These are phyloP conservation scores for Telmatochromis bifrenatus DNA, from an alignment of 2,113 vertebrate species.

Conservation along the genomic window DNA sequence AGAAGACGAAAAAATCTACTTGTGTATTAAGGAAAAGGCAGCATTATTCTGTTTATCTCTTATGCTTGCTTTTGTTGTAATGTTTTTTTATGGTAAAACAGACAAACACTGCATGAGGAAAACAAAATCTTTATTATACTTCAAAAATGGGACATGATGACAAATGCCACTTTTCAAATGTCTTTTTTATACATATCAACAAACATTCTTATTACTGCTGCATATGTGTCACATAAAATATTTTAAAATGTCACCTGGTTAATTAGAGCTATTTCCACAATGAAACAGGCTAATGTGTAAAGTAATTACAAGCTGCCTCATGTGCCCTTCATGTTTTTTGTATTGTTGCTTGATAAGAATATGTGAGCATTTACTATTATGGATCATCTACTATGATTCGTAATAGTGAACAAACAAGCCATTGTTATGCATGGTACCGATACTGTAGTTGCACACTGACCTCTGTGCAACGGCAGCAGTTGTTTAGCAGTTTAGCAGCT, in stretches of 20 bases:
- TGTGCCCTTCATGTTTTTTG: neutral
- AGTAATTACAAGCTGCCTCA: fast-evolving
- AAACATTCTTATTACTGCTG: neutral
- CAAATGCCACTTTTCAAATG: neutral
- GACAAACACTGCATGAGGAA: fast-evolving
- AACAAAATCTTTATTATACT: neutral
- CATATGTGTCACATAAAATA: neutral
- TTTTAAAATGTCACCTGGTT: fast-evolving
- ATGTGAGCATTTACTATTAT: neutral
- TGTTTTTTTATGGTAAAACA: neutral
- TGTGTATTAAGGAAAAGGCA: neutral
- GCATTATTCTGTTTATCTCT: neutral
- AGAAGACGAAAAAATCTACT: fast-evolving
- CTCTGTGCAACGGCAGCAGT: neutral
- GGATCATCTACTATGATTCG: neutral
- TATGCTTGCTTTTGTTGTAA: neutral
- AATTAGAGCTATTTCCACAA: fast-evolving
- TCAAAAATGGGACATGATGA: neutral
- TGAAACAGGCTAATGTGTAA: neutral
- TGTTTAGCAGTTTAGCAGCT: neutral
- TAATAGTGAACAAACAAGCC: neutral
- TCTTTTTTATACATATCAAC: neutral
- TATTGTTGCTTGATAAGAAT: neutral
- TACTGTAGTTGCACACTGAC: neutral
- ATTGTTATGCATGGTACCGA: neutral